phyloP scores from a whole-genome alignment of 2,113 vertebrate genomes.

The Hyaena hyaena region DNA sequence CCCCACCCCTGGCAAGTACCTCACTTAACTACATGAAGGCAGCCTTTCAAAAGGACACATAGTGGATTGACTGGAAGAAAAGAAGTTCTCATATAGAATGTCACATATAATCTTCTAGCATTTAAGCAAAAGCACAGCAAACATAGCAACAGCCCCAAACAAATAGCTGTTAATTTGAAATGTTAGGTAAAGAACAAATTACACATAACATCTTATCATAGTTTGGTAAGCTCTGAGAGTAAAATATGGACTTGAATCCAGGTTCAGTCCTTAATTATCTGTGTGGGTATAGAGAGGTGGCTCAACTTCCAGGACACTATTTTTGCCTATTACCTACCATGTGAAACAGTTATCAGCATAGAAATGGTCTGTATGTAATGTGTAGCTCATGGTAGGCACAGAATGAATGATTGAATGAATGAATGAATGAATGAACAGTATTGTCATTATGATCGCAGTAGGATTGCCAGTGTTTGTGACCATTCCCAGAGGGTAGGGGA shows the following conservation, averaged over 20 bases:
- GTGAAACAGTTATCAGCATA: not conserved
- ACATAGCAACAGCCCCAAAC: not conserved
- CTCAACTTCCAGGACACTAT: not conserved
- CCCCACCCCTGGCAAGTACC: too few relatives aligned
- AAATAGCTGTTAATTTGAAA: constrained; percentile 19
- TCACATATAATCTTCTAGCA: not conserved
- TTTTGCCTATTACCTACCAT: not conserved
- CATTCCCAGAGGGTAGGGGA: not conserved
- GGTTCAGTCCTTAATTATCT: not conserved
- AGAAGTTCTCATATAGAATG: not conserved
- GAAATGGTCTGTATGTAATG: not conserved
- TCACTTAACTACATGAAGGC: not conserved
- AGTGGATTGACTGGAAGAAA: not conserved
- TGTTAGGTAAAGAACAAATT: not conserved
- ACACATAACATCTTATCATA: not conserved
- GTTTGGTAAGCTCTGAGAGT: not conserved
- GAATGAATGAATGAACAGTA: not conserved
- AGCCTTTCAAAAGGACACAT: not conserved
- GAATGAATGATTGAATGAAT: too few relatives aligned
- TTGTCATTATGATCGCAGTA: not conserved
- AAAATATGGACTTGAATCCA: not conserved
- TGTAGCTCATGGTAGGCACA: not conserved
- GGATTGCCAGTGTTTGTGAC: not conserved
- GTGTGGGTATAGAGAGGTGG: not conserved
- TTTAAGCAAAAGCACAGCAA: not conserved